These are phyloP conservation scores for Catharus minimus DNA, from an alignment of 2,113 vertebrate genomes.

Conservation along the genomic window DNA sequence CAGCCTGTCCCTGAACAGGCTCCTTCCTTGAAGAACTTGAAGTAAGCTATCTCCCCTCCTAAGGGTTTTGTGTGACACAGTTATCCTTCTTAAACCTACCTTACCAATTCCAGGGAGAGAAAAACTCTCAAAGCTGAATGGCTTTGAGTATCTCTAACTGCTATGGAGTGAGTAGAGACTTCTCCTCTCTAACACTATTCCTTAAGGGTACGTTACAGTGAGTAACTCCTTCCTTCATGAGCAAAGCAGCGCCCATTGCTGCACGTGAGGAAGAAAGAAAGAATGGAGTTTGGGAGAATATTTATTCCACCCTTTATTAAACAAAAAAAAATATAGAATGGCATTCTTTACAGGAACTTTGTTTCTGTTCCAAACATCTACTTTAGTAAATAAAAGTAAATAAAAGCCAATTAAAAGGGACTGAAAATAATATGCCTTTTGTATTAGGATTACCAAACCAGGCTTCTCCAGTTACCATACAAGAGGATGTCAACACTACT, in stretches of 20 bases:
- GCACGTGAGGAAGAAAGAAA: not conserved
- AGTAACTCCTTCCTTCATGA: not conserved
- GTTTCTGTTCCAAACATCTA: not conserved
- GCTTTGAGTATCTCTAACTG: not conserved
- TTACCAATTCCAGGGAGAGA: not conserved
- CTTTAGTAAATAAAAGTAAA: constrained; percentile 6
- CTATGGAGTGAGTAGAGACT: not conserved
- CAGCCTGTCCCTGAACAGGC: accelerated
- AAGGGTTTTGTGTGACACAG: not conserved
- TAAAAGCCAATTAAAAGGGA: not conserved
- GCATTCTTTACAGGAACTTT: not conserved
- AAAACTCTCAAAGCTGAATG: not conserved
- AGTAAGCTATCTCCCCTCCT: not conserved
- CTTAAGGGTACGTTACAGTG: not conserved
- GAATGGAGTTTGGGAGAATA: not conserved
- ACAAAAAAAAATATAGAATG: not conserved
- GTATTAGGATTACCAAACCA: not conserved
- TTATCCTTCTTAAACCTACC: not conserved
- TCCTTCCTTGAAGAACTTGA: not conserved
- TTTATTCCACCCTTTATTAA: not conserved
- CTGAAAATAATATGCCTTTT: not conserved
- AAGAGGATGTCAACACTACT: not conserved
- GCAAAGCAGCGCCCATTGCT: not conserved
- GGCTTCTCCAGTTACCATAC: not conserved
- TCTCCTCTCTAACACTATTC: not conserved